Evolutionary conservation across 2,888 invertebrate species (phyloP).

Genomic region (Lamellibrachia columna): DNA sequence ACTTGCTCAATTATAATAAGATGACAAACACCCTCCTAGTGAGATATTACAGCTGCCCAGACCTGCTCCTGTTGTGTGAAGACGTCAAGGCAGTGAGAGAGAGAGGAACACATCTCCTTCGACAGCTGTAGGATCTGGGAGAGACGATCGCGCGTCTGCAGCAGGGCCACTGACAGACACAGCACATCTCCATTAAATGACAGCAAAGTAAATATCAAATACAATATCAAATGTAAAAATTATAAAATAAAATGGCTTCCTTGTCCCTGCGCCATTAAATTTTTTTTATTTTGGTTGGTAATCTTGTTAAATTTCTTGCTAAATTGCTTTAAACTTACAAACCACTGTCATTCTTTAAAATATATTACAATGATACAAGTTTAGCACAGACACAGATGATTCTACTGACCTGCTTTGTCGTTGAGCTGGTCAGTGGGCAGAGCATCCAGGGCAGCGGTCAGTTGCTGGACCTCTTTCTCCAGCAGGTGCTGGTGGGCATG

Average conservation of each 20-base stretch:
- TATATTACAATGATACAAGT: not conserved
- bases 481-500: conserved; percentile 70
- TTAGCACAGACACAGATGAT: not conserved
- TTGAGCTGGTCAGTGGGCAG: conserved; percentile 23
- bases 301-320: too few species aligned
- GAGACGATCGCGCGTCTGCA: conserved; percentile 68
- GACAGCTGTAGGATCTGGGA: conserved; percentile 73
- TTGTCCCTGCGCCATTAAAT: too few species aligned
- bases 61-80: conserved; percentile 75
- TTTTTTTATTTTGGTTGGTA: too few species aligned
- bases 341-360: too few species aligned
- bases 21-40: not conserved
- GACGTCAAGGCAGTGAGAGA: conserved; percentile 74
- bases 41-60: conserved; percentile 48
- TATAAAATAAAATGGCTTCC: too few species aligned
- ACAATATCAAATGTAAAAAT: not conserved
- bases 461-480: conserved; percentile 69
- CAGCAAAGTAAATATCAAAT: not conserved
- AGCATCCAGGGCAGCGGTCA: conserved; percentile 44
- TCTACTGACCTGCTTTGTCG: conserved; percentile 18
- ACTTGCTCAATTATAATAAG: not conserved
- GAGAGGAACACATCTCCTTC: conserved; percentile 70
- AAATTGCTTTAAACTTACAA: too few species aligned
- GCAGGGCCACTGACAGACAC: conserved; percentile 29
- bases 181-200: not conserved